Percentiles rank a stretch among this genome's conserved stretches.
Conservation (phyloP, 2,797 vertebrate genomes). For the Gastrophryne carolinensis region DNA sequence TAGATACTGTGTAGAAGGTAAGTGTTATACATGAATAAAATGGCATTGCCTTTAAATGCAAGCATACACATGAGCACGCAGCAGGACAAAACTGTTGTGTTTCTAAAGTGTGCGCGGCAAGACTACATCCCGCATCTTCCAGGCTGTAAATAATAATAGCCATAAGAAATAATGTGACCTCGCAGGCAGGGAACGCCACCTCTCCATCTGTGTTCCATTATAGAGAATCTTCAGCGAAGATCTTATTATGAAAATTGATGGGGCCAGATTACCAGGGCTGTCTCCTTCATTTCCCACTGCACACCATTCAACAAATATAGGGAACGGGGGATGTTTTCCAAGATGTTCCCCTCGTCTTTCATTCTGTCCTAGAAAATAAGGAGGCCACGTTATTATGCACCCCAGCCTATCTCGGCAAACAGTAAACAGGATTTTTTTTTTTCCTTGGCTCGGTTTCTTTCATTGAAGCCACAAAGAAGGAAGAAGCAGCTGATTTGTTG, state of each 20-base stretch:
- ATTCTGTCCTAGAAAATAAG: conserved; percentile 32
- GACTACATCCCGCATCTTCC: conserved; percentile 41
- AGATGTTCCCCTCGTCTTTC: conserved; percentile 24
- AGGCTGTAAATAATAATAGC: conserved; percentile 52
- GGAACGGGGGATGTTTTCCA: conserved; percentile 28
- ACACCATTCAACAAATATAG: conserved; percentile 29
- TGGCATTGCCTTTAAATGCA: neutral
- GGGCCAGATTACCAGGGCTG: conserved; percentile 24
- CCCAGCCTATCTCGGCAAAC: neutral
- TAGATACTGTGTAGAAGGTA: no score
- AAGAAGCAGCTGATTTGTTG: conserved; percentile 17
- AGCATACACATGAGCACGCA: conserved; percentile 9
- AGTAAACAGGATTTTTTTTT: conserved; percentile 7
- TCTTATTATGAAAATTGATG: conserved; percentile 54
- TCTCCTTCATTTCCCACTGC: conserved; percentile 44
- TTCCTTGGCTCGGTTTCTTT: neutral
- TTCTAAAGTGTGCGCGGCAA: neutral
- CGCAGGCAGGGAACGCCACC: conserved; percentile 53
- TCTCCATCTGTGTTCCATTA: conserved; percentile 51
- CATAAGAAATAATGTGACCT: conserved; percentile 55
- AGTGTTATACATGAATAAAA: no score
- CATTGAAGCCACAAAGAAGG: conserved; percentile 1
- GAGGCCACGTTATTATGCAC: conserved; percentile 14
- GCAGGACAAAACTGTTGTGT: conserved; percentile 16
- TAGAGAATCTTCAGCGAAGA: conserved; percentile 29